Base-by-base conservation (phyloP, 2,888 invertebrate genomes). In the Noctua janthina region DNA sequence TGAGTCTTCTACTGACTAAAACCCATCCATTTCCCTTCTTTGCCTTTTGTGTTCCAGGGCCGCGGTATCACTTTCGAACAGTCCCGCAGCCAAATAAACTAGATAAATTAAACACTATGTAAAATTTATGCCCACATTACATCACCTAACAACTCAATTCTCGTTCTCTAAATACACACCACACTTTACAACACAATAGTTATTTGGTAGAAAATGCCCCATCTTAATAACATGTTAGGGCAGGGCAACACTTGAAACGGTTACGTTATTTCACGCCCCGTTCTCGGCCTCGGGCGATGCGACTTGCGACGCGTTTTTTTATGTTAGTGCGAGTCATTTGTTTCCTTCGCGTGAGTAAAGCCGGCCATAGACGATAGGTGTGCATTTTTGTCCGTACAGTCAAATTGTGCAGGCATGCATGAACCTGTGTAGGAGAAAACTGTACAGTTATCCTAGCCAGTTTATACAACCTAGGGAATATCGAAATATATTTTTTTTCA, bases 221-320 rank as follows among this genome's bases (percentile, higher is more conserved):
- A 66, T 73, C 29, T 62, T 88, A 83, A 88, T 85, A 76, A 89
- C 69, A 87, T 6, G 64, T 68, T 89, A 46, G 39, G 29, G 64
- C 73, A 62, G 10, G 35, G 51, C 29, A 66, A 51, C 49, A 72
- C 78, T 76, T 46, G 59, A 72, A 77, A 35, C 46, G 0, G 70
- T 83, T 84, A 84, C 86, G 79, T 56, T 73, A 75, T 17, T 54
- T 75, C 15, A 69, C 4, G 46, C 46, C n/a, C 4, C 4, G 4
- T 8, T n/a, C n/a, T n/a, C n/a, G 17, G 1, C 68, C 17, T 68
- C 46, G 5, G 7, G 43, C 43, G 43, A 15, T 43, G 3, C 43
- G 43, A 15, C 15, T 13, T 67, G 67, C 23, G 43, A 15, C 62
- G 62, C 62, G 62, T 59, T 13, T 59, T 39, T 59, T 62, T 59